These are phyloP conservation scores for Agelas oroides DNA, from an alignment of 37 sponge, comb jelly and placozoan genomes.

Conservation along the genomic window DNA sequence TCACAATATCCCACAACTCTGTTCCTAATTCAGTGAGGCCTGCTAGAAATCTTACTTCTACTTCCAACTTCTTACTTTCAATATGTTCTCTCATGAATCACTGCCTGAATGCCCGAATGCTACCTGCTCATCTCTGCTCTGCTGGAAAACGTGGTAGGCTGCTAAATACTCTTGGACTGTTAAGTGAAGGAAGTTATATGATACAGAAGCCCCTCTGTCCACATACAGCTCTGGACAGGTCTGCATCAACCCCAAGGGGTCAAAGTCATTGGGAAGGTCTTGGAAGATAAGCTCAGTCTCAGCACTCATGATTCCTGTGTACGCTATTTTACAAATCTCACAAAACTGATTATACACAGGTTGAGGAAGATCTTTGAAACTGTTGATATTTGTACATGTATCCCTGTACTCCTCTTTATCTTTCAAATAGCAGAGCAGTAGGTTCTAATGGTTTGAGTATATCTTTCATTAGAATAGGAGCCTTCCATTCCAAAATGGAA, in stretches of 20 bases:
- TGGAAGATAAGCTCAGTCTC: neutral
- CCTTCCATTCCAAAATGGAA: too few species aligned
- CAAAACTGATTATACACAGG: neutral
- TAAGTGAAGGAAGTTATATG: constrained; percentile 17
- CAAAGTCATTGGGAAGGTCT: too few species aligned
- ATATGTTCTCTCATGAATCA: neutral
- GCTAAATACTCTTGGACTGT: constrained; percentile 26
- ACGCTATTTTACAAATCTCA: neutral
- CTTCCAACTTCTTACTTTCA: neutral
- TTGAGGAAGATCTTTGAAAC: constrained; percentile 10
- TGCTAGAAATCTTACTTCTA: constrained; percentile 6
- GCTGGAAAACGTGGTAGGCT: constrained; percentile 3
- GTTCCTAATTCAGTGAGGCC: constrained; percentile 1
- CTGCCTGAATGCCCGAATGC: too few species aligned
- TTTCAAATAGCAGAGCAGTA: neutral
- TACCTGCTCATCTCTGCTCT: neutral
- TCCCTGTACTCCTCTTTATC: neutral
- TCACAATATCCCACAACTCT: neutral
- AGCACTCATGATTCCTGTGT: neutral
- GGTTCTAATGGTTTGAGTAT: neutral
- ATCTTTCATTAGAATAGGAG: too few species aligned
- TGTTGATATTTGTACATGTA: neutral
- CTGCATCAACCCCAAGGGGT: too few species aligned
- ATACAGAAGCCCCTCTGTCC: neutral
- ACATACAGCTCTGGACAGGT: too few species aligned